Evolutionary conservation across 2,797 vertebrate species (phyloP).

Genomic region (Xenopus petersii): DNA sequence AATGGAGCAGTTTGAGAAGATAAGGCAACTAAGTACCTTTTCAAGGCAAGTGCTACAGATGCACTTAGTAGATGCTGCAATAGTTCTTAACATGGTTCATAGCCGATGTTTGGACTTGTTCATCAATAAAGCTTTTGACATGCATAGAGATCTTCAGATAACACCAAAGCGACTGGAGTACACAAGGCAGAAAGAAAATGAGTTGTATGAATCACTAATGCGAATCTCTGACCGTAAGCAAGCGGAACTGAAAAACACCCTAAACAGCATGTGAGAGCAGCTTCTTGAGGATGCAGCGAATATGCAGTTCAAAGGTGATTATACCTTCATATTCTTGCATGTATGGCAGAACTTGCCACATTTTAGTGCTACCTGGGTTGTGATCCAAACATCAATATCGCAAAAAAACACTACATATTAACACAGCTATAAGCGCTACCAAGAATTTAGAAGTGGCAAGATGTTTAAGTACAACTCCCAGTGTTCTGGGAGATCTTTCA

Average conservation of each 20-base stretch:
- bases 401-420: no score
- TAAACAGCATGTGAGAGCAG: slow-evolving; percentile 90
- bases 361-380: no score
- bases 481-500: no score
- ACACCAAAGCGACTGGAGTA: slow-evolving; percentile 93
- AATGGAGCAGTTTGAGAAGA: slow-evolving; percentile 79
- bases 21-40: slow-evolving; percentile 81
- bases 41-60: slow-evolving; percentile 81
- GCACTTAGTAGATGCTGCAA: slow-evolving; percentile 84
- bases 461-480: no score
- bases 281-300: slow-evolving; percentile 90
- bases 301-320: slow-evolving; percentile 87
- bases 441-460: no score
- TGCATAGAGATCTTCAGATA: slow-evolving; percentile 95
- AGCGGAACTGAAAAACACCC: slow-evolving; percentile 96
- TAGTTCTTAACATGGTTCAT: slow-evolving; percentile 81
- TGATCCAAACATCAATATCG: no score
- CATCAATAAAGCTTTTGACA: slow-evolving; percentile 97
- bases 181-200: slow-evolving; percentile 89
- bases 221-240: slow-evolving; percentile 94
- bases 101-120: slow-evolving; percentile 88
- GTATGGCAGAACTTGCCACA: no score
- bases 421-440: no score
- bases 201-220: slow-evolving; percentile 91
- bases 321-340: no score